phyloP scores from a whole-genome alignment of 2,113 vertebrate genomes.

The Megatriorchis doriae region DNA sequence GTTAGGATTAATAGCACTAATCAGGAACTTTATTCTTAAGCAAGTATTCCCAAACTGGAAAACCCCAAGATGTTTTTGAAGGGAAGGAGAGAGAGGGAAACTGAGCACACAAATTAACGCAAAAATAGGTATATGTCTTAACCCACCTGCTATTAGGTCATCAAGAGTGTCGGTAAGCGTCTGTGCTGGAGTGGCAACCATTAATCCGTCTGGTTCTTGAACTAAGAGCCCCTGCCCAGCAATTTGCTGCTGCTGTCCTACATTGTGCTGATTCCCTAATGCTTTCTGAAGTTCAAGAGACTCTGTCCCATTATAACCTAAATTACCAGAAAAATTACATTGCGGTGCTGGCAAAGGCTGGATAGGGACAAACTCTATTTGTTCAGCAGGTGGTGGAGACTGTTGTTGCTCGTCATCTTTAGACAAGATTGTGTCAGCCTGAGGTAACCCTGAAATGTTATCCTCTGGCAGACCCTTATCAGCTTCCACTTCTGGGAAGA shows the following conservation, averaged over 20 bases:
- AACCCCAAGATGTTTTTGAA: conserved; percentile 61
- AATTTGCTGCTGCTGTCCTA: conserved; percentile 87
- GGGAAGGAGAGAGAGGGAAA: conserved; percentile 56
- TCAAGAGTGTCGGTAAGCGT: conserved; percentile 99
- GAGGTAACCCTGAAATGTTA: conserved; percentile 87
- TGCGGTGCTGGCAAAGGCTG: conserved; percentile 85
- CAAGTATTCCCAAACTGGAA: conserved; percentile 64
- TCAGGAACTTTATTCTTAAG: conserved; percentile 62
- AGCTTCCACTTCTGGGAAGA: conserved; percentile 79
- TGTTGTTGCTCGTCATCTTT: conserved; percentile 79
- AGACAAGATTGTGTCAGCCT: conserved; percentile 87
- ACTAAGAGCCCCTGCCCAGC: conserved; percentile 88
- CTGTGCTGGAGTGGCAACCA: conserved; percentile 91
- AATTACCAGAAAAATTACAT: conserved; percentile 87
- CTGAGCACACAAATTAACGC: conserved; percentile 67
- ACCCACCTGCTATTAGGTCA: conserved; percentile 98
- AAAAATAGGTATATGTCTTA: conserved; percentile 76
- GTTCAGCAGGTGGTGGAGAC: conserved; percentile 74
- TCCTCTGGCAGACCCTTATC: conserved; percentile 79
- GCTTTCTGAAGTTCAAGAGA: conserved; percentile 92
- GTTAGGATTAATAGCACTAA: conserved; percentile 63
- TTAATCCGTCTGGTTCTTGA: conserved; percentile 89
- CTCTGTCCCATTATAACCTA: conserved; percentile 85
- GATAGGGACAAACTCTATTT: conserved; percentile 87
- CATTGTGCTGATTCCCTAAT: conserved; percentile 83